A percentile compares a stretch with the other conserved stretches of the same genome.
phyloP scores from a whole-genome alignment of 2,113 vertebrate species.

The Abramis brama region DNA sequence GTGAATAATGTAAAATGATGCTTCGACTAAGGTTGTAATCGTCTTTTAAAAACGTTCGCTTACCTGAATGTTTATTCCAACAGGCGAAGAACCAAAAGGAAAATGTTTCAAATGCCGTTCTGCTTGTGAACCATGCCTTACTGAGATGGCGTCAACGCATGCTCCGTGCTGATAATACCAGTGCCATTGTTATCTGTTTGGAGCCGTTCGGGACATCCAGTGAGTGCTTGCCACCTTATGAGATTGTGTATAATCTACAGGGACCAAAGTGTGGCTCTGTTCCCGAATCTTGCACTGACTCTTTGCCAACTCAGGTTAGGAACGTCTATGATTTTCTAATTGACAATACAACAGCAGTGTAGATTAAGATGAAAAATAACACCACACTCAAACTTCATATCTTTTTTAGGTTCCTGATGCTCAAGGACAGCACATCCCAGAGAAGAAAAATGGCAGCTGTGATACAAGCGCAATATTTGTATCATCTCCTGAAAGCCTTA shows the following conservation, averaged over 20 bases:
- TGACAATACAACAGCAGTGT: not conserved
- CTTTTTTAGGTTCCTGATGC: slow-evolving; percentile 51
- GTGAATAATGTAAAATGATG: slow-evolving; percentile 56
- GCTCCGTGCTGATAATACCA: slow-evolving; percentile 97
- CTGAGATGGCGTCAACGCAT: slow-evolving; percentile 94
- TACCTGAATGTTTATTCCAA: not conserved
- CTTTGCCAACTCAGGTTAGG: slow-evolving; percentile 81
- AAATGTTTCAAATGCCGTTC: slow-evolving; percentile 48
- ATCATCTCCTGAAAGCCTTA: slow-evolving; percentile 51
- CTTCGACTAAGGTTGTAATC: not conserved
- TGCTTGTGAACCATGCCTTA: slow-evolving; percentile 84
- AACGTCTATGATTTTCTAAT: slow-evolving; percentile 33
- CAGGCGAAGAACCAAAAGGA: slow-evolving; percentile 45
- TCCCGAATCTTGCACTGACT: slow-evolving; percentile 81
- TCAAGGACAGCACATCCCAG: slow-evolving; percentile 15
- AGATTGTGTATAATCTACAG: slow-evolving; percentile 89
- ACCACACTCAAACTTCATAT: not conserved
- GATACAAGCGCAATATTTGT: slow-evolving; percentile 54
- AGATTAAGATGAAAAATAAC: not conserved
- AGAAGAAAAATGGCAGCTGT: slow-evolving; percentile 60
- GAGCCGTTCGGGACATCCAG: slow-evolving; percentile 70
- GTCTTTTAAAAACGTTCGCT: not conserved
- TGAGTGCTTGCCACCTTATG: slow-evolving; percentile 79
- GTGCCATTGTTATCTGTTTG: slow-evolving; percentile 92
- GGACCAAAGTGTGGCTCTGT: slow-evolving; percentile 75